Conservation (phyloP, 2,888 invertebrate species). For the Embidobia sp. region DNA sequence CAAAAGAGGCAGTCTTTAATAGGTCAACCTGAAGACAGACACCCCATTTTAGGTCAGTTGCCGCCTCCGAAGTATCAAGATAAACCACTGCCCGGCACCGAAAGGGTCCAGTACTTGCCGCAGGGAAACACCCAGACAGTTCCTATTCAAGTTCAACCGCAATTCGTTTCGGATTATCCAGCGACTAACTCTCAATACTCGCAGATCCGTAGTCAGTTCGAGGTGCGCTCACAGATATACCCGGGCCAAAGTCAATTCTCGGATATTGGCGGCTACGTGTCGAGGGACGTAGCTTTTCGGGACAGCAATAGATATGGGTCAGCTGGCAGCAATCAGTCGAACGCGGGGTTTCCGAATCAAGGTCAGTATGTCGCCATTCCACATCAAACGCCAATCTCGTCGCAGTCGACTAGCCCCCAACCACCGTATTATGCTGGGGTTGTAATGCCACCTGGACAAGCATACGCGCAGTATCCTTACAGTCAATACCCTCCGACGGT, state of each 20-base stretch:
- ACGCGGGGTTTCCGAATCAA: constrained; percentile 73
- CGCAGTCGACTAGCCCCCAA: constrained; percentile 77
- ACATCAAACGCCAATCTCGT: constrained; percentile 72
- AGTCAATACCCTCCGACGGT: constrained; percentile 77
- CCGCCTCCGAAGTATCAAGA: constrained; percentile 74
- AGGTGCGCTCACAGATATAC: constrained; percentile 76
- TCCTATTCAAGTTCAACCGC: constrained; percentile 77
- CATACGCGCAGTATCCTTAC: constrained; percentile 71
- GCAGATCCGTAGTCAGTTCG: constrained; percentile 76
- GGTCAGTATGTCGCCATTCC: constrained; percentile 77
- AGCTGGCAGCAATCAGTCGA: constrained; percentile 66
- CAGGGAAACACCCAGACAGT: constrained; percentile 76
- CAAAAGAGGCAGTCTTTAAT: constrained; percentile 71
- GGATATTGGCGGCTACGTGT: constrained; percentile 76
- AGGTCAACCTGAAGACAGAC: constrained; percentile 74
- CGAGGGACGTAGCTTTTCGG: constrained; percentile 76
- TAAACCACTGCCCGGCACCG: constrained; percentile 67
- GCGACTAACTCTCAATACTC: constrained; percentile 73
- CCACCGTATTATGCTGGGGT: constrained; percentile 76
- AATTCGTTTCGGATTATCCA: constrained; percentile 75
- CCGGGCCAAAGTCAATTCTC: constrained; percentile 72
- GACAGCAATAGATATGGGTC: constrained; percentile 74
- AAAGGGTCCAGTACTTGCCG: constrained; percentile 74
- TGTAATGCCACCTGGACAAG: constrained; percentile 74
- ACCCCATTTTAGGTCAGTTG: constrained; percentile 72